These are phyloP conservation scores for Chrysolina americana DNA, from an alignment of 2,888 invertebrate species.

Conservation along the genomic window DNA sequence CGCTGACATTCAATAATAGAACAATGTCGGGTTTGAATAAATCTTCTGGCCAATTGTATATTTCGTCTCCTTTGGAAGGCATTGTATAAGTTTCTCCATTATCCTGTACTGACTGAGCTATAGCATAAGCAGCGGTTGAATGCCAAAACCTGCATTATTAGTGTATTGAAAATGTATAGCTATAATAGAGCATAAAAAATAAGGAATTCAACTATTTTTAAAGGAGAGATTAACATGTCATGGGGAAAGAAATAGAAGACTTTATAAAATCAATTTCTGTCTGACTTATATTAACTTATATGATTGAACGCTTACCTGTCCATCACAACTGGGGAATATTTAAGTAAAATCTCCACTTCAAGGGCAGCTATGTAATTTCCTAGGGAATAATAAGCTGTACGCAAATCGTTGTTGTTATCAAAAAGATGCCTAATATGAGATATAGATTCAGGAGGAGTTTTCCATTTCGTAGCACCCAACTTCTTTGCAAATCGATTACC, in stretches of 20 bases:
- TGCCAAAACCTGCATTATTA: conserved; percentile 67
- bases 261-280: too few species aligned
- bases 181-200: too few species aligned
- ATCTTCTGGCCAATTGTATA: conserved; percentile 69
- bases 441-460: conserved; percentile 68
- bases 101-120: conserved; percentile 64
- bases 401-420: conserved; percentile 60
- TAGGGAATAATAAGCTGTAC: conserved; percentile 68
- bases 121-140: conserved; percentile 69
- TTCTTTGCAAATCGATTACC: conserved; percentile 63
- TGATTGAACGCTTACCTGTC: conserved; percentile 65
- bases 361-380: conserved; percentile 70
- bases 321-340: conserved; percentile 67
- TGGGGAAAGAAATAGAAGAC: too few species aligned
- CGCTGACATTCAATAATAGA: conserved; percentile 67
- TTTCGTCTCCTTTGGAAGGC: conserved; percentile 59
- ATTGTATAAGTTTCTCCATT: conserved; percentile 55
- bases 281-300: neutral
- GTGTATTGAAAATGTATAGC: conserved; percentile 20
- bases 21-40: conserved; percentile 68
- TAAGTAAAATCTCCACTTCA: conserved; percentile 62
- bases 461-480: conserved; percentile 60
- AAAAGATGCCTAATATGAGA: conserved; percentile 63
- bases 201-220: too few species aligned
- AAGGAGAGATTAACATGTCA: too few species aligned